Conservation (phyloP, 2,888 invertebrate genomes). For the Trilocha varians region DNA sequence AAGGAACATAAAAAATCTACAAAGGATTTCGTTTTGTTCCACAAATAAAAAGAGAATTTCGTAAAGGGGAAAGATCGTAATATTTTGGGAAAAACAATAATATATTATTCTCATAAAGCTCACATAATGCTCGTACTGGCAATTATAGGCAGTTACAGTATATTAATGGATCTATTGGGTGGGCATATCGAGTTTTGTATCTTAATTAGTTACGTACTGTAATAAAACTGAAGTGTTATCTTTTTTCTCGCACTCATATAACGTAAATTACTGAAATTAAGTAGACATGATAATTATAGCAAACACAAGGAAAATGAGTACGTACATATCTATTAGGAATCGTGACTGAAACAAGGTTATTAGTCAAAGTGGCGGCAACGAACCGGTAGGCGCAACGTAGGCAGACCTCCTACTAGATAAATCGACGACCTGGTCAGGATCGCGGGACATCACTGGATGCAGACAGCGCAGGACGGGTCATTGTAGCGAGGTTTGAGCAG, state of each 20-base stretch:
- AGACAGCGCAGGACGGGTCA: too few relatives aligned
- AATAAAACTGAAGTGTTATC: slow-evolving; percentile 11
- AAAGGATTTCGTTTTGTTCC: neutral
- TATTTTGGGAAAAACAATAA: slow-evolving; percentile 32
- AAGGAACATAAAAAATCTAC: too few relatives aligned
- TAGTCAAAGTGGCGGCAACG: too few relatives aligned
- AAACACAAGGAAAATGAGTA: too few relatives aligned
- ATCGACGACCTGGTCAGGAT: too few relatives aligned
- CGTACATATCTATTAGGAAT: too few relatives aligned
- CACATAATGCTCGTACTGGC: slow-evolving; percentile 35
- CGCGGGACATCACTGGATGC: too few relatives aligned
- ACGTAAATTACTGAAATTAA: neutral
- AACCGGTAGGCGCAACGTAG: too few relatives aligned
- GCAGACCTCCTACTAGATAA: too few relatives aligned
- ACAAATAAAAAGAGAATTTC: neutral
- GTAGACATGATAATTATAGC: too few relatives aligned
- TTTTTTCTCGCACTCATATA: slow-evolving; percentile 7
- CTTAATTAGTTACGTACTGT: slow-evolving; percentile 44
- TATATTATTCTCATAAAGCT: slow-evolving; percentile 41
- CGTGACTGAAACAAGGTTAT: too few relatives aligned
- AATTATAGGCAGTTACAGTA: slow-evolving; percentile 47
- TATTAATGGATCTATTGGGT: slow-evolving; percentile 40
- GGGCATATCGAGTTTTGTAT: slow-evolving; percentile 38
- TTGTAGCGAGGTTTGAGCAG: too few relatives aligned
- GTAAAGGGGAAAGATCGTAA: slow-evolving; percentile 17